Evolutionary conservation across 2,888 invertebrate species (phyloP), one percentile per base, ranked within the genome.

Genomic region (Trilocha varians): DNA sequence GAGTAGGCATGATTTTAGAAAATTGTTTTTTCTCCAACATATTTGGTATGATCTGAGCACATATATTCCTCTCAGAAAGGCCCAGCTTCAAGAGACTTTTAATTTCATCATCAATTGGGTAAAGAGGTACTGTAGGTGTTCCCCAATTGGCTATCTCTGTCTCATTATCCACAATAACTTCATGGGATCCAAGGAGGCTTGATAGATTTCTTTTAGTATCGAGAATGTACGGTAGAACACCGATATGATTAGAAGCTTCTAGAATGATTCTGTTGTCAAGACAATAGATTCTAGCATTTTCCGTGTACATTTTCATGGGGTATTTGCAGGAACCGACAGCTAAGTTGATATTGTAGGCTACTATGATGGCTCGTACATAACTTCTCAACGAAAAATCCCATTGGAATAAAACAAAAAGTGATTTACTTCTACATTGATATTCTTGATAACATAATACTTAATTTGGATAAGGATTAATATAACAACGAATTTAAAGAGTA

Each of bases 361-460:
- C 68, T 34, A 87, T 76, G 1, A 85, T 72, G 1, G 92, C 91
- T 43, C 92, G n/a, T n/a, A n/a, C n/a, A n/a, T n/a, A n/a, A n/a
- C n/a, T n/a, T n/a, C n/a, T n/a, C n/a, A n/a, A n/a, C n/a, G n/a
- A n/a, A n/a, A n/a, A n/a, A n/a, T n/a, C n/a, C n/a, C n/a, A n/a
- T n/a, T n/a, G n/a, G n/a, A n/a, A n/a, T n/a, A n/a, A n/a, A n/a
- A n/a, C n/a, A n/a, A n/a, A n/a, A n/a, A n/a, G n/a, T n/a, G n/a
- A n/a, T n/a, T n/a, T n/a, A n/a, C n/a, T n/a, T n/a, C n/a, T n/a
- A n/a, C n/a, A n/a, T n/a, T n/a, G n/a, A n/a, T n/a, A n/a, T n/a
- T n/a, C n/a, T n/a, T n/a, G n/a, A n/a, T n/a, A n/a, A n/a, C n/a
- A n/a, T n/a, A n/a, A n/a, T n/a, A n/a, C n/a, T n/a, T n/a, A n/a